A percentile compares a stretch with the other conserved stretches of the same genome.
Evolutionary conservation across 1,140 invertebrate genomes (phyloP).

Genomic region (Hermetia illucens): DNA sequence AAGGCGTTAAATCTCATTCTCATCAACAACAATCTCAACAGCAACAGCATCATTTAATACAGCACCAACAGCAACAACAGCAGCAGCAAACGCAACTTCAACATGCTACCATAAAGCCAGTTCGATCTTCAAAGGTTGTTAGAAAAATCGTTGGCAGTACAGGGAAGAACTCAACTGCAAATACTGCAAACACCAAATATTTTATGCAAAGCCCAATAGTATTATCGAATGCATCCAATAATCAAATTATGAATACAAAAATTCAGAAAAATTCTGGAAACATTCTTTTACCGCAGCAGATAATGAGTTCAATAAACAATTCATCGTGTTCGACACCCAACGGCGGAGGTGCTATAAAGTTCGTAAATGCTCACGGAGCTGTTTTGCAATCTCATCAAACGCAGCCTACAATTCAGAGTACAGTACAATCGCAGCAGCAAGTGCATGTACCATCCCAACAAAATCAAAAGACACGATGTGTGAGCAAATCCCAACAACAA

Average conservation of each 20-base stretch:
- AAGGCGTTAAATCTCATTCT: neutral
- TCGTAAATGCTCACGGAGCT: constrained; percentile 27
- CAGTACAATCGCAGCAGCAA: constrained; percentile 3
- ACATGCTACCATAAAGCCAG: neutral
- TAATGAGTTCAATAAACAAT: constrained; percentile 6
- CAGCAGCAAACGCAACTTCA: constrained; percentile 3
- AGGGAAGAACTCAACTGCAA: neutral
- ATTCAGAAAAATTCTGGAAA: constrained; percentile 9
- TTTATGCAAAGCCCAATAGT: constrained; percentile 15
- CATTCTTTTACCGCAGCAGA: constrained; percentile 3
- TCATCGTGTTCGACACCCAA: constrained; percentile 11
- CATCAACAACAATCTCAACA: constrained; percentile 8
- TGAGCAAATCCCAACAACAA: neutral
- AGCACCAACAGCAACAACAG: constrained; percentile 11
- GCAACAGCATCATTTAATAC: constrained; percentile 13
- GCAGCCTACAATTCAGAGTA: constrained; percentile 7
- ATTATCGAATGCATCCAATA: no score
- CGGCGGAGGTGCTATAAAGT: constrained; percentile 20
- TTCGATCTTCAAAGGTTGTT: neutral
- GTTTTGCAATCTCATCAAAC: constrained; percentile 13
- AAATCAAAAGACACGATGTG: no score
- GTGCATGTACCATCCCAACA: no score
- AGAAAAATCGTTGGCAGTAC: neutral
- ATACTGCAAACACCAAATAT: neutral
- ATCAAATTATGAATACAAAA: constrained; percentile 11